A percentile compares a stretch with the other conserved stretches of the same genome.
phyloP scores from a whole-genome alignment of 2,797 vertebrate species.

The Anisognathus igniventris region DNA sequence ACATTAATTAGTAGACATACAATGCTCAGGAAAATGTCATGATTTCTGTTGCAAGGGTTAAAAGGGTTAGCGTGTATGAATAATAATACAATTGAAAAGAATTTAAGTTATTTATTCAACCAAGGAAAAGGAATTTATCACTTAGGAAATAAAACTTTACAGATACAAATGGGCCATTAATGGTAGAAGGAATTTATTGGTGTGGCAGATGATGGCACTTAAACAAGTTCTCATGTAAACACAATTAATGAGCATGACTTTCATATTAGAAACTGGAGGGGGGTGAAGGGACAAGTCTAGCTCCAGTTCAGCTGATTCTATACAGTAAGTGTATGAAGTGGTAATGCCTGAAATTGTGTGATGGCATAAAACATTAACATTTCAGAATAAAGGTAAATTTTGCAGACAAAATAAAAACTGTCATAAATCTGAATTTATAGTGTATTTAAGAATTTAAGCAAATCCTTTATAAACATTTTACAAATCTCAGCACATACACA shows the following conservation, averaged over 20 bases:
- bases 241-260: neutral
- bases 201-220: neutral
- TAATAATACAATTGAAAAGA: neutral
- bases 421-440: neutral
- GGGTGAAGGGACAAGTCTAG: neutral
- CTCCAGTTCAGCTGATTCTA: neutral
- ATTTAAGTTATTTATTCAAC: neutral
- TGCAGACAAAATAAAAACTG: neutral
- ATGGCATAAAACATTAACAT: neutral
- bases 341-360: neutral
- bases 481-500: neutral
- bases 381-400: neutral
- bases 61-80: neutral
- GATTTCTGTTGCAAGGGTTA: neutral
- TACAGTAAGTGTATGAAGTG: neutral
- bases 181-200: neutral
- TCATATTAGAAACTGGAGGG: neutral
- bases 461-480: neutral
- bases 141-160: neutral
- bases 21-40: neutral
- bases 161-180: neutral
- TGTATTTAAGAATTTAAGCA: neutral
- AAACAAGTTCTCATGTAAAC: neutral
- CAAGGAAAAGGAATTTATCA: neutral
- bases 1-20: neutral